A percentile compares a stretch with the other conserved stretches of the same genome.
Evolutionary conservation across 2,113 vertebrate genomes (phyloP).

Genomic region (human): GRCh38 chr15:68199501-68200000

Average conservation of each 20-base stretch:
- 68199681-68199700: conserved; percentile 82
- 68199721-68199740: accelerated
- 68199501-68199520: accelerated
- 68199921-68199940: neutral
- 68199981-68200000: neutral
- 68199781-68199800: neutral
- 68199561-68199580: conserved; percentile 89
- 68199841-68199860: neutral
- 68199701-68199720: accelerated
- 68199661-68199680: conserved; percentile 97
- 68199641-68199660: conserved; percentile 95
- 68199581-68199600: conserved; percentile 93
- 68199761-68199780: too few relatives aligned
- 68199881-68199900: neutral
- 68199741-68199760: too few relatives aligned
- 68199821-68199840: neutral
- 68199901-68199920: neutral
- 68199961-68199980: neutral
- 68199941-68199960: neutral
- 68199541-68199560: conserved; percentile 91
- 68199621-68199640: conserved; percentile 92
- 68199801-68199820: too few relatives aligned
- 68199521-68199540: conserved; percentile 79
- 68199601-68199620: conserved; percentile 93
- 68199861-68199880: neutral